phyloP scores from a whole-genome alignment of 2,888 invertebrate genomes.

The Ischnura elegans region DNA sequence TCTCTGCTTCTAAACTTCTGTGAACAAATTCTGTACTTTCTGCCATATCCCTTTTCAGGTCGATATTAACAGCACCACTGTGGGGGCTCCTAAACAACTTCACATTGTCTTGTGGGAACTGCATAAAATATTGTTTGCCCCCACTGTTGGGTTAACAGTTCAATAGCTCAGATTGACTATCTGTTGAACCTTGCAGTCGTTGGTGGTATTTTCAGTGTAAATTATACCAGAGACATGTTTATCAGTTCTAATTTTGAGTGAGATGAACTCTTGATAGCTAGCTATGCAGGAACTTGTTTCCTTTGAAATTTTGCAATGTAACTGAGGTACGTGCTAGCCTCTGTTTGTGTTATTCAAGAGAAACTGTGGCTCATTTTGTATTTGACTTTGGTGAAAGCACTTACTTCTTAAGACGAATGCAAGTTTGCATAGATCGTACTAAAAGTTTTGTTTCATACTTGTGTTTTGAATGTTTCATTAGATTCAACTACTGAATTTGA shows the following conservation, averaged over 20 bases:
- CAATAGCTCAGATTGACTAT: conserved; percentile 53
- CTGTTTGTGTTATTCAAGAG: conserved; percentile 21
- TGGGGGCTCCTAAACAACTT: conserved; percentile 68
- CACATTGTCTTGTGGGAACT: conserved; percentile 65
- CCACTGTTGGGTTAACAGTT: conserved; percentile 60
- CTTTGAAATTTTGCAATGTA: conserved; percentile 40
- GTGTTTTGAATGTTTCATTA: conserved; percentile 49
- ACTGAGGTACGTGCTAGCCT: conserved; percentile 45
- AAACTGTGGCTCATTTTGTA: conserved; percentile 58
- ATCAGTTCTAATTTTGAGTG: conserved; percentile 14
- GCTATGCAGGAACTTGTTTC: conserved; percentile 36
- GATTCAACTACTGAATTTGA: conserved; percentile 26
- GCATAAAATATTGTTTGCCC: conserved; percentile 48
- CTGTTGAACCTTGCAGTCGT: conserved; percentile 62
- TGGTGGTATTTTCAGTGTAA: conserved; percentile 56
- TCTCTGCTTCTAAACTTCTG: conserved; percentile 73
- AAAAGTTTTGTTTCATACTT: conserved; percentile 46
- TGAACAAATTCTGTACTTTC: conserved; percentile 77
- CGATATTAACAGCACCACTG: conserved; percentile 77
- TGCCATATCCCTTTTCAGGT: conserved; percentile 79
- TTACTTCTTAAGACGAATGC: conserved; percentile 52
- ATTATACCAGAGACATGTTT: conserved; percentile 35
- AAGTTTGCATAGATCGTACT: conserved; percentile 10
- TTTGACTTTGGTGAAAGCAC: conserved; percentile 53
- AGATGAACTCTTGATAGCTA: conserved; percentile 61